These are phyloP conservation scores for Odobenus rosmarus DNA, from an alignment of 2,113 vertebrate species.

Conservation along the genomic window DNA sequence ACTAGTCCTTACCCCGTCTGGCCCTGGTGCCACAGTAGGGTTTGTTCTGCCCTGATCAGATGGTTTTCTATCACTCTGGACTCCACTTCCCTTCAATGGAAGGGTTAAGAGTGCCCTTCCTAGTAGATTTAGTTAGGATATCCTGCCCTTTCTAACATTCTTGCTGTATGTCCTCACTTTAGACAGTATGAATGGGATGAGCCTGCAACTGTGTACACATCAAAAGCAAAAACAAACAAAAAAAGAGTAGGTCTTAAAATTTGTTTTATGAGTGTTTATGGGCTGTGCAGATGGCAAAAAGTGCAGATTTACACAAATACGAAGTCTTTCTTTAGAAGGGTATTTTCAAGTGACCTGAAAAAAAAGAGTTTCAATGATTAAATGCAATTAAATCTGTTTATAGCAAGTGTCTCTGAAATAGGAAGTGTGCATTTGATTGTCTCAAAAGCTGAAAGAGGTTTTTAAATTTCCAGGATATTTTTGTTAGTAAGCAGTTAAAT, in stretches of 20 bases:
- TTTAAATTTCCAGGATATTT: constrained; percentile 1
- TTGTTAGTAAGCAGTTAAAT: constrained; percentile 40
- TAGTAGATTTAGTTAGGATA: background rate
- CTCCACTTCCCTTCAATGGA: background rate
- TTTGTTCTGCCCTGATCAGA: background rate
- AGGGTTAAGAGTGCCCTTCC: background rate
- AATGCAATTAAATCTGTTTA: background rate
- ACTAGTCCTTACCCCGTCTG: fast-evolving
- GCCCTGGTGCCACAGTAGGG: background rate
- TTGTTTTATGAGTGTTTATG: background rate
- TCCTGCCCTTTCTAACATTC: background rate
- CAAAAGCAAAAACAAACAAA: background rate
- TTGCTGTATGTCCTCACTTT: background rate
- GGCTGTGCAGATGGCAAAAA: background rate
- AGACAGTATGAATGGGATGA: background rate
- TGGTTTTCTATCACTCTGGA: too few relatives aligned
- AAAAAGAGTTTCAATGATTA: background rate
- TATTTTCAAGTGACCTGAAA: background rate
- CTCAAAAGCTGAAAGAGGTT: background rate
- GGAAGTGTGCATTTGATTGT: background rate
- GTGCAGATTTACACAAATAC: background rate
- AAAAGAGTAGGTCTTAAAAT: background rate
- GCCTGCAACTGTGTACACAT: background rate
- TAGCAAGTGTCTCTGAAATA: background rate
- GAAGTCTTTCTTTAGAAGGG: background rate